phyloP scores from a whole-genome alignment of 2,797 vertebrate species.

The Arrhamphus sclerolepis region DNA sequence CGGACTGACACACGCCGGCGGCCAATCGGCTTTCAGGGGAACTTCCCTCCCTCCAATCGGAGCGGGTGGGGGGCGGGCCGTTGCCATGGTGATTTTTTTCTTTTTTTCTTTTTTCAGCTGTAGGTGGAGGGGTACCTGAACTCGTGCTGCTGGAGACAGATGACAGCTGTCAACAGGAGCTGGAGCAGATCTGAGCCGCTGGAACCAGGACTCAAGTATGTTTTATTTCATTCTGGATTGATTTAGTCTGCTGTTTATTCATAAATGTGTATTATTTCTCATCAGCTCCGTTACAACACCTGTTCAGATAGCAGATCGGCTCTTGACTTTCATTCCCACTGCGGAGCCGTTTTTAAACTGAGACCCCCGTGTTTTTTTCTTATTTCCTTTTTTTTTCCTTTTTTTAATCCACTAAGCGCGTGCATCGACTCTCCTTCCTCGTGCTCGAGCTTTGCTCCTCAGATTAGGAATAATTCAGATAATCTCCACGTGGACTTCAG shows the following conservation, averaged over 20 bases:
- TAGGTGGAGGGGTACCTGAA: constrained; percentile 41
- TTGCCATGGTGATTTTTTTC: constrained; percentile 52
- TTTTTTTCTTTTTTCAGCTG: background rate
- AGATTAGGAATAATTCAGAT: constrained; percentile 30
- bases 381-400: too few relatives aligned
- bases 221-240: background rate
- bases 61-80: constrained; percentile 46
- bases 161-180: constrained; percentile 61
- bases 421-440: constrained; percentile 17
- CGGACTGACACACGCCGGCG: constrained; percentile 53
- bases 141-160: constrained; percentile 29
- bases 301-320: background rate
- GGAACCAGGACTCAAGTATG: background rate
- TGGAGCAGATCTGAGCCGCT: background rate
- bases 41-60: constrained; percentile 63
- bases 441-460: constrained; percentile 9
- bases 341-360: background rate
- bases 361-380: constrained; percentile 6
- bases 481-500: background rate
- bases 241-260: too few relatives aligned
- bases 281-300: constrained; percentile 23
- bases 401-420: constrained; percentile 21
- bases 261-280: too few relatives aligned
- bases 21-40: constrained; percentile 69
- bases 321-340: background rate